phyloP scores from a whole-genome alignment of 2,113 vertebrate species.

The Rattus norvegicus region GRCr8 NC_086037.1:63552501-63553000 shows the following conservation, averaged over 20 bases:
- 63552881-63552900: no score
- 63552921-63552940: neutral
- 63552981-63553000: neutral
- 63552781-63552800: neutral
- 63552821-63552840: neutral
- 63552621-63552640: neutral
- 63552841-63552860: no score
- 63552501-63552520: no score
- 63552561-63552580: neutral
- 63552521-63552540: neutral
- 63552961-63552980: slow-evolving; percentile 1
- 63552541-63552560: neutral
- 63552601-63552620: accelerated
- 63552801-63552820: neutral
- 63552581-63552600: no score
- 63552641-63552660: neutral
- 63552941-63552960: neutral
- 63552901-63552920: neutral
- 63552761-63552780: neutral
- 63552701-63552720: neutral
- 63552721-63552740: neutral
- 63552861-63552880: no score
- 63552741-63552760: neutral
- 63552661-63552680: neutral
- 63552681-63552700: neutral